Evolutionary conservation across 2,888 invertebrate species (phyloP).

Genomic region (Maniola hyperantus): DNA sequence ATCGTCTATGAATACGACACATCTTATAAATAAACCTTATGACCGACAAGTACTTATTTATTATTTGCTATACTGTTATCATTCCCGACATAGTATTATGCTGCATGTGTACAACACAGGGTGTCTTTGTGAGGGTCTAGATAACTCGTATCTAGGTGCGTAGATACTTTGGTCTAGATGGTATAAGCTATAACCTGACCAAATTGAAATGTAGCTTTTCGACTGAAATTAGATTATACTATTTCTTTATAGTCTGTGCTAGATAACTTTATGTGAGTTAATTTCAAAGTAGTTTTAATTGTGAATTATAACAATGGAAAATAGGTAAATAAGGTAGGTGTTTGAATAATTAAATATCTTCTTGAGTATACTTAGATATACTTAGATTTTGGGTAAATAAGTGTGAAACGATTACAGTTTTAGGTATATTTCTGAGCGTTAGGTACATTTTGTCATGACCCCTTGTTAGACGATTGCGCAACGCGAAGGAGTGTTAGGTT

Average conservation of each 20-base stretch:
- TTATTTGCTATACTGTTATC: slow-evolving; percentile 64
- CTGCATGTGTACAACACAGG: slow-evolving; percentile 55
- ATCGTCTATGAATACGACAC: slow-evolving; percentile 60
- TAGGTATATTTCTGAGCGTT: too few species aligned
- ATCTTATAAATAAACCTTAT: slow-evolving; percentile 73
- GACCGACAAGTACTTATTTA: slow-evolving; percentile 57
- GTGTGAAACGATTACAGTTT: too few species aligned
- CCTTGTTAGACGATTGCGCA: too few species aligned
- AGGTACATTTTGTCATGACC: too few species aligned
- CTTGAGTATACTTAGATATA: too few species aligned
- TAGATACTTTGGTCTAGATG: slow-evolving; percentile 32
- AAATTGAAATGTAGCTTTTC: slow-evolving; percentile 28
- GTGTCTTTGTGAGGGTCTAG: slow-evolving; percentile 65
- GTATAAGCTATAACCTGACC: slow-evolving; percentile 31
- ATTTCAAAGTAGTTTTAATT: too few species aligned
- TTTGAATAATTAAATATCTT: too few species aligned
- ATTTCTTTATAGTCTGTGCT: slow-evolving; percentile 4
- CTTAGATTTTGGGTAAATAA: too few species aligned
- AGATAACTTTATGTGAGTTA: background rate
- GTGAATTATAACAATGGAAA: too few species aligned
- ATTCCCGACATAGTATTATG: slow-evolving; percentile 41
- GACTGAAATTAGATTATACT: background rate
- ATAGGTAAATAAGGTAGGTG: too few species aligned
- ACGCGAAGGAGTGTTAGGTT: too few species aligned
- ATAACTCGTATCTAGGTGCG: slow-evolving; percentile 51